Conservation (phyloP, 2,113 vertebrate genomes). For the Ploceus nigricollis region DNA sequence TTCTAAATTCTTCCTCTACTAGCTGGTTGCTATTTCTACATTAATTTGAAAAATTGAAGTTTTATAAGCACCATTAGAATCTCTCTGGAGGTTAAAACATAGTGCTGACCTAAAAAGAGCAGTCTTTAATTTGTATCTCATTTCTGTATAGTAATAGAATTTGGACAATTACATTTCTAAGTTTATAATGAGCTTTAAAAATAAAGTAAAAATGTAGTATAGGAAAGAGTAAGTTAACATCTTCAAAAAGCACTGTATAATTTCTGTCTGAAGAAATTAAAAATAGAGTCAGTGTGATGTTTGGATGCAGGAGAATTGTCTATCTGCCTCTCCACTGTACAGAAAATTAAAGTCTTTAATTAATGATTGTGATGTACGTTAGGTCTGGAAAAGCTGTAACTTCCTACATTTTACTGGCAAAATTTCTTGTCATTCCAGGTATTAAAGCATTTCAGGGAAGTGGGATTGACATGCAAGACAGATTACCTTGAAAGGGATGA, state of each 20-base stretch:
- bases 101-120: neutral
- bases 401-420: neutral
- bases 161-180: neutral
- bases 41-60: neutral
- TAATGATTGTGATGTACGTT: neutral
- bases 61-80: neutral
- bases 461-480: neutral
- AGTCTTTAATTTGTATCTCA: neutral
- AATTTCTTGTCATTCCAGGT: neutral
- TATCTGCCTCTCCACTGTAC: neutral
- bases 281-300: neutral
- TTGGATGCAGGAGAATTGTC: neutral
- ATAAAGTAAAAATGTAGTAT: neutral
- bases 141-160: neutral
- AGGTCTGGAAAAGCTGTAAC: neutral
- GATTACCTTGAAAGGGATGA: neutral
- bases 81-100: neutral
- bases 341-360: neutral
- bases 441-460: neutral
- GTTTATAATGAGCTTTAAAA: neutral
- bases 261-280: neutral
- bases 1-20: neutral
- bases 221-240: neutral
- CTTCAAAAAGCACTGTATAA: neutral
- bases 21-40: neutral